Base-by-base conservation (phyloP, 2,113 vertebrate species). In the Butorides virescens region DNA sequence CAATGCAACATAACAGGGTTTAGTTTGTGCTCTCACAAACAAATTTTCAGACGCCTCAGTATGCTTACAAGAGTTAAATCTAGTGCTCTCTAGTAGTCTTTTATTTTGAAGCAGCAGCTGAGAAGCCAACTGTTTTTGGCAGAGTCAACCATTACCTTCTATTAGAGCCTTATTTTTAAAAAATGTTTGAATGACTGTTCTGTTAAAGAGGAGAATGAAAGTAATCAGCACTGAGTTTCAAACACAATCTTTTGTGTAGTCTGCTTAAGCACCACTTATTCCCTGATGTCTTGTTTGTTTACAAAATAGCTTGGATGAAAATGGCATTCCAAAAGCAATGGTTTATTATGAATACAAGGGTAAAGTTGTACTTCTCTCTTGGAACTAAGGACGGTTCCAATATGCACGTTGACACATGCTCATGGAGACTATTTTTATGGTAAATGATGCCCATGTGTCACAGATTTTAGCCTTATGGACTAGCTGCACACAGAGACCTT, bases 241-340 rank as follows among this genome's bases (percentile, higher is more conserved):
- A 87, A 81, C 37, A 82, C 32, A 61, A 58, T 82, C 36, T 70
- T 92, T 73, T 67, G 70, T 86, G 66, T 39, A 34, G 56, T 62
- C 39, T 82, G 3, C 55, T 92, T 87, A 90, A 90, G 61, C 37
- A 91, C 49, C 23, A 70, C 75, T 92, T 93, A 63, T 73, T 96
- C 85, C 65, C 65, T 85, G 86, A 82, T n/a, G 50, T 56, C 42
- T 79, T 65, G 39, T 58, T 91, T 95, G 67, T 93, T 96, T 93
- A 84, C 67, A 86, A 72, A 96, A 79, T 59, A 77, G 11, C 58
- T 84, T 39, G 44, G 68, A 68, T 88, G 39, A 76, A 95, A 86
- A 83, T 44, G 47, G 8, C n/a, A 27, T 93, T 91, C 39, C 56
- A 27, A 75, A 90, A 92, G 7, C 47, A 74, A 36, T 10, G 21